These are phyloP conservation scores for Lasioglossum oenotherae DNA, from an alignment of 2,888 invertebrate species.

Conservation along the genomic window DNA sequence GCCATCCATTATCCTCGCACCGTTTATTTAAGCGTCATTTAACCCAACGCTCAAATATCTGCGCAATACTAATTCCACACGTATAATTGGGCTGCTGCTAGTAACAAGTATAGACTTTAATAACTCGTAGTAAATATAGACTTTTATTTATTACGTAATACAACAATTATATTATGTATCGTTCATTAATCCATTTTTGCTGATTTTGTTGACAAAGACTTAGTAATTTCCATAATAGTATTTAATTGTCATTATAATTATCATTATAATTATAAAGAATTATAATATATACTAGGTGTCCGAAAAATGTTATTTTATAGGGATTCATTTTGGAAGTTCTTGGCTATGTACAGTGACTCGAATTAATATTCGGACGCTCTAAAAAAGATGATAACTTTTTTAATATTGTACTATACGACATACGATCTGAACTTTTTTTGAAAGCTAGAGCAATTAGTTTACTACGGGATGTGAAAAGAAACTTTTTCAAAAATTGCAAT, in stretches of 20 bases:
- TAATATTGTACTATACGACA: too few relatives aligned
- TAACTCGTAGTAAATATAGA: neutral
- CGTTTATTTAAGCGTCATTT: neutral
- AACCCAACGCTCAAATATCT: neutral
- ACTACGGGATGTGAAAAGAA: too few relatives aligned
- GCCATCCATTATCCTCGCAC: neutral
- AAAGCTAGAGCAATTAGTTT: too few relatives aligned
- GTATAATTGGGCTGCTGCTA: neutral
- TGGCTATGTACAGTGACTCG: neutral
- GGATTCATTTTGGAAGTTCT: too few relatives aligned
- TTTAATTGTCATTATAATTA: too few relatives aligned
- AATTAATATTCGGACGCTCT: too few relatives aligned
- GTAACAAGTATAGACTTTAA: too few relatives aligned
- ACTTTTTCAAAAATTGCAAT: too few relatives aligned
- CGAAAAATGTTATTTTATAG: neutral
- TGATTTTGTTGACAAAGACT: neutral
- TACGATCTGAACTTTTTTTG: too few relatives aligned
- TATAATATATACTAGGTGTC: too few relatives aligned
- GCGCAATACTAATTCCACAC: neutral
- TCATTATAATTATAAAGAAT: too few relatives aligned
- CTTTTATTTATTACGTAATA: neutral
- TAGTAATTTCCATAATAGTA: neutral
- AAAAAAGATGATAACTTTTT: too few relatives aligned
- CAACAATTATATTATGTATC: neutral
- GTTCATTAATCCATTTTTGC: neutral